Evolutionary conservation across 2,797 vertebrate species (phyloP), one percentile per base, ranked within the genome.

Genomic region (Trachops cirrhosus): DNA sequence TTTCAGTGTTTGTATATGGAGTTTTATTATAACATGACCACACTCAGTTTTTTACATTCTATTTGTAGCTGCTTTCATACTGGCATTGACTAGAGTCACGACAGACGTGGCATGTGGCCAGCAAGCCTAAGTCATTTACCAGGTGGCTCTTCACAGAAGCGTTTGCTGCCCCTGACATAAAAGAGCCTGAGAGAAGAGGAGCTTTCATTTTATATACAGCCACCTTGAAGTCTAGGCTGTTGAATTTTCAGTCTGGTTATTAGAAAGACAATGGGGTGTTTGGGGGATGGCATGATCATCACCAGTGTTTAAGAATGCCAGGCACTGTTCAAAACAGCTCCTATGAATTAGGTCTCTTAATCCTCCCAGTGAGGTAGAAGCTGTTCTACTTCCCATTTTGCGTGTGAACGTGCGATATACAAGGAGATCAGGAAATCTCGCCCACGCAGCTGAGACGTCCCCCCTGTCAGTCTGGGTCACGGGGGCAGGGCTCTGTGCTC

Each of bases 231-330:
- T 41, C 70, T 41, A 59, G 67, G 80, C 26, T 93, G n/a, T 16
- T 62, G 37, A 79, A 34, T 67, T 97, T 87, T 57, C 79, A 52
- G 10, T 86, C 34, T 26, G 70, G 6, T 48, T 88, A 78, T 94
- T 78, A 18, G 37, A 59, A 89, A 82, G 32, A 82, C 18, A 46
- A 74, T 44, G 44, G 5, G 52, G 3, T 46, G 15, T 67, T 57
- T 78, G 41, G 37, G 37, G 21, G 22, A n/a, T 10, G 84, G n/a
- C 24, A 15, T 29, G 48, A 29, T 59, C 22, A 5, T 37, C 18
- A 75, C 22, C 34, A 14, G 21, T 70, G 34, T 54, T 75, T 70
- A 86, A 82, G 86, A 59, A 68, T 41, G 48, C n/a, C 80, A 79
- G 46, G 74, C 14, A 39, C 68, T 41, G 14, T 86, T 93, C 75